phyloP scores from a whole-genome alignment of 2,113 vertebrate genomes.

The Peromyscus californicus region DNA sequence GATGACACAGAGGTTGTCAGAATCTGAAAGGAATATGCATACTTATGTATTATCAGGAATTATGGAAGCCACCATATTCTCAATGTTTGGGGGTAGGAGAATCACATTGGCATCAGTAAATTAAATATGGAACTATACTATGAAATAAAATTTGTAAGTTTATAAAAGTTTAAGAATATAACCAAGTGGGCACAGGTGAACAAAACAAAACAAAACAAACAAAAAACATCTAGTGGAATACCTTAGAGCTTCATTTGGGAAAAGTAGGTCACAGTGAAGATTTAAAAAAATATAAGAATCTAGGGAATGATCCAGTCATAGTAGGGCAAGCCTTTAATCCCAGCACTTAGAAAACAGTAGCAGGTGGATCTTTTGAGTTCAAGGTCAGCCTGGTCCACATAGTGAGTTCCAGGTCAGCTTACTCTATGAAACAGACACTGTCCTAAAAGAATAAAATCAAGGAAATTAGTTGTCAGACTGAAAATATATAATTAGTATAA shows the following conservation, averaged over 20 bases:
- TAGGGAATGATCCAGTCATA: not conserved
- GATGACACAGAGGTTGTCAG: not conserved
- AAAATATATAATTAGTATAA: not conserved
- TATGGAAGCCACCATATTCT: not conserved
- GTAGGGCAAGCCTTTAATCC: not conserved
- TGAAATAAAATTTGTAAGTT: not conserved
- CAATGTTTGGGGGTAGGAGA: not conserved
- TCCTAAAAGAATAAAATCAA: not conserved
- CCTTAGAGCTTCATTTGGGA: not conserved
- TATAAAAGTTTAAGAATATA: not conserved
- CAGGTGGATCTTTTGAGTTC: not conserved
- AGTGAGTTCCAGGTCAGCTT: not conserved
- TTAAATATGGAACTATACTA: not conserved
- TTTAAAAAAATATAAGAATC: not conserved
- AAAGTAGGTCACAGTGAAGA: not conserved
- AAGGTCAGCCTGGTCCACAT: not conserved
- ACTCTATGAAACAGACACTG: not conserved
- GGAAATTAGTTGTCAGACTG: not conserved
- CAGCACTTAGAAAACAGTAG: not conserved
- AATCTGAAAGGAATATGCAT: not conserved
- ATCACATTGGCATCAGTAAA: not conserved
- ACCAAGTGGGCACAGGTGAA: not conserved
- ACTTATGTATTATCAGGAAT: not conserved
- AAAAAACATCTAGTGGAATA: not conserved
- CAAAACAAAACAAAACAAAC: not conserved